A percentile compares a stretch with the other conserved stretches of the same genome.
phyloP scores from a whole-genome alignment of 2,888 invertebrate species.

The Hypolimnas misippus region DNA sequence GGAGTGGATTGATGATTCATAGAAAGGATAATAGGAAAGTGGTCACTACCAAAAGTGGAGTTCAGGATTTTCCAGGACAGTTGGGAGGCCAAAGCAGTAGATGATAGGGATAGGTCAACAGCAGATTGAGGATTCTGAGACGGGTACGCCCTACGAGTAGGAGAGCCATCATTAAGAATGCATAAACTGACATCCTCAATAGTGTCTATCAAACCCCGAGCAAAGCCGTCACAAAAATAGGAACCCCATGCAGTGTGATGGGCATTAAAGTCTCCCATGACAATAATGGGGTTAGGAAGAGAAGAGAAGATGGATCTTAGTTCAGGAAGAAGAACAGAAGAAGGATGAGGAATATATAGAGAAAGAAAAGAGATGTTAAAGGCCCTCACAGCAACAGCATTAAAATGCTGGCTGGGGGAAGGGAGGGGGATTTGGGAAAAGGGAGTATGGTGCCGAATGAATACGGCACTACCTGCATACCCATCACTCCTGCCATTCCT shows the following conservation, averaged over 20 bases:
- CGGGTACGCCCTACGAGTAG: slow-evolving; percentile 36
- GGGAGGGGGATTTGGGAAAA: background rate
- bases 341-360: slow-evolving; percentile 23
- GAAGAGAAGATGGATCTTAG: background rate
- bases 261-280: background rate
- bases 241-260: slow-evolving; percentile 38
- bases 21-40: slow-evolving; percentile 29
- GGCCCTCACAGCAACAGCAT: background rate
- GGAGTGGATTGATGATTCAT: background rate
- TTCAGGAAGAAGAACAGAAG: slow-evolving; percentile 13
- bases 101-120: slow-evolving; percentile 28
- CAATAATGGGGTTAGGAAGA: background rate
- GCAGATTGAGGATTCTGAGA: slow-evolving; percentile 31
- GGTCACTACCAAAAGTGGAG: slow-evolving; percentile 33
- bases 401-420: background rate
- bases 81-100: slow-evolving; percentile 23
- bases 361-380: slow-evolving; percentile 4
- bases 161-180: slow-evolving; percentile 44
- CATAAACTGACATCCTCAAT: slow-evolving; percentile 39
- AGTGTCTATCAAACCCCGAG: slow-evolving; percentile 27
- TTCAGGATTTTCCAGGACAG: slow-evolving; percentile 15
- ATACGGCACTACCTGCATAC: slow-evolving; percentile 4
- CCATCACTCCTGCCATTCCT: slow-evolving; percentile 13
- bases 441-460: background rate
- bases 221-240: slow-evolving; percentile 18